These are phyloP conservation scores for Oscheius sp. DNA, from an alignment of 2,888 invertebrate species.

Conservation along the genomic window DNA sequence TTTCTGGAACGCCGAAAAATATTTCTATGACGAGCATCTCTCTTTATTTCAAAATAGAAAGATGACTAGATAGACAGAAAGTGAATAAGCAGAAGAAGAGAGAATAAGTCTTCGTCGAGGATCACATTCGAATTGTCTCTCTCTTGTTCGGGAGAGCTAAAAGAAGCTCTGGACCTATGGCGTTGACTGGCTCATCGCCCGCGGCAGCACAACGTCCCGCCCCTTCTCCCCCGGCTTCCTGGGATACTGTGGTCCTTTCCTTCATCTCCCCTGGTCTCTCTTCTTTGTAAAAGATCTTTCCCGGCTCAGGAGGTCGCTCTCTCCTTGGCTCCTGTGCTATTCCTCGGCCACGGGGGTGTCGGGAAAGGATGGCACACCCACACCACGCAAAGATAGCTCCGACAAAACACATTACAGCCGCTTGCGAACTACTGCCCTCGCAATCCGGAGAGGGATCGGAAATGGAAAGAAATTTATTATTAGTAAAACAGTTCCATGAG, in stretches of 20 bases:
- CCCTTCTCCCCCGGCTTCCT: constrained; percentile 6
- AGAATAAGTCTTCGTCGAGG: neutral
- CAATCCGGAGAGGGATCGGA: neutral
- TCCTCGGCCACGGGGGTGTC: neutral
- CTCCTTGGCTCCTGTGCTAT: neutral
- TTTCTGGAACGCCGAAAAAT: neutral
- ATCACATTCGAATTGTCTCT: neutral
- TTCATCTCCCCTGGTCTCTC: constrained; percentile 8
- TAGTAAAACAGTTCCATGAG: neutral
- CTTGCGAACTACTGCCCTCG: constrained; percentile 9
- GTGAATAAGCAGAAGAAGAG: neutral
- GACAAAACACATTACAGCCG: constrained; percentile 30
- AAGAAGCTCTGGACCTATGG: constrained; percentile 4
- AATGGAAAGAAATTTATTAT: neutral
- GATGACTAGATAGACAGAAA: neutral
- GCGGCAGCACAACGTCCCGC: constrained; percentile 9
- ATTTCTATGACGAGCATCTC: too few species aligned
- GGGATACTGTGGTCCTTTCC: constrained; percentile 25
- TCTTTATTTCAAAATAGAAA: too few species aligned
- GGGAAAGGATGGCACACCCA: constrained; percentile 20
- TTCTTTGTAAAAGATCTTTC: neutral
- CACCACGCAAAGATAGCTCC: constrained; percentile 32
- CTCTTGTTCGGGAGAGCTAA: constrained; percentile 2
- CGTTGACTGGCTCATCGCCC: neutral
- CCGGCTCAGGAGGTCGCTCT: neutral